phyloP scores from a whole-genome alignment of 1,140 invertebrate species.

The Akabosia matsudoensis region DNA sequence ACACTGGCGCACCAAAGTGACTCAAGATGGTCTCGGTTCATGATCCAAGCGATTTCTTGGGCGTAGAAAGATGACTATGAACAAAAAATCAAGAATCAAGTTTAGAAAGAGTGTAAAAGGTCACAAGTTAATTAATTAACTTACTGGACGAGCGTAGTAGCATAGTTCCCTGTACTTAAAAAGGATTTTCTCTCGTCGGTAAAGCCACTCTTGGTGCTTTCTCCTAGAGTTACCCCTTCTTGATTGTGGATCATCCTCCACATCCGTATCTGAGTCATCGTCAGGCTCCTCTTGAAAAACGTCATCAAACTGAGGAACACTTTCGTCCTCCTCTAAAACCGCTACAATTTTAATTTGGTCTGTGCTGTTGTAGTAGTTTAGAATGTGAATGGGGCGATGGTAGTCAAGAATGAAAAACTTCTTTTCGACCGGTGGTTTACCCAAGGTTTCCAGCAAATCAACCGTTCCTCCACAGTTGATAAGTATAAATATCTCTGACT shows the following conservation, averaged over 20 bases:
- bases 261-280: conserved; percentile 66
- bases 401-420: conserved; percentile 86
- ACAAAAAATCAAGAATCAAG: conserved; percentile 42
- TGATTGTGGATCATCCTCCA: conserved; percentile 53
- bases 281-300: conserved; percentile 78
- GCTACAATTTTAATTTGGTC: conserved; percentile 73
- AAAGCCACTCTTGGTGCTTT: conserved; percentile 79
- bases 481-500: conserved; percentile 76
- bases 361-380: conserved; percentile 85
- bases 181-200: conserved; percentile 74
- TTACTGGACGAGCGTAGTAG: conserved; percentile 79
- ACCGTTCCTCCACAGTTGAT: conserved; percentile 92
- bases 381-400: conserved; percentile 87
- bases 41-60: conserved; percentile 82
- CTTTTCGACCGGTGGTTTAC: conserved; percentile 72
- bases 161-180: conserved; percentile 90
- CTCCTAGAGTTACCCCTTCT: conserved; percentile 74
- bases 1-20: conserved; percentile 80
- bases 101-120: conserved; percentile 63
- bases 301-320: conserved; percentile 79
- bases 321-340: conserved; percentile 64
- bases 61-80: conserved; percentile 54
- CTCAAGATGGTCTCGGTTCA: conserved; percentile 80
- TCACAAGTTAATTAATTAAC: neutral
- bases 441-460: conserved; percentile 73